Conservation (phyloP, 2,888 invertebrate species). For the Xylocampa areola region DNA sequence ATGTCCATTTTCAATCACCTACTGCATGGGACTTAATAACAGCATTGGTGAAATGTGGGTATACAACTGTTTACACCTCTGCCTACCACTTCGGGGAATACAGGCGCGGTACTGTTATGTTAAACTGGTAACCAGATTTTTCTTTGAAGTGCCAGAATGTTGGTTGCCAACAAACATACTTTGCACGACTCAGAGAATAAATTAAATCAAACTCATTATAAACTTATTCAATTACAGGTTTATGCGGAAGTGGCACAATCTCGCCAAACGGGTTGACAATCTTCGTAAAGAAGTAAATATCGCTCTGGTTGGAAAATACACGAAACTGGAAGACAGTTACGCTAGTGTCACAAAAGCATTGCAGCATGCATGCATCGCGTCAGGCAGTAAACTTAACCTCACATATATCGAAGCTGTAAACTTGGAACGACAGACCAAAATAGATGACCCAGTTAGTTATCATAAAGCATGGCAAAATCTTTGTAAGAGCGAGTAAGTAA, state of each 20-base stretch:
- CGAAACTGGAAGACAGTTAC: slow-evolving; percentile 98
- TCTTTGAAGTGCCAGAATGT: no score
- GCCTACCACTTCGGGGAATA: no score
- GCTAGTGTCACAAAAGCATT: slow-evolving; percentile 98
- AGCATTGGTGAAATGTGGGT: no score
- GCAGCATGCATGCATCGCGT: slow-evolving; percentile 96
- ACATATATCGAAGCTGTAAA: slow-evolving; percentile 97
- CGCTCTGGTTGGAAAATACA: slow-evolving; percentile 98
- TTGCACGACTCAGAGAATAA: not conserved
- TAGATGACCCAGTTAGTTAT: slow-evolving; percentile 94
- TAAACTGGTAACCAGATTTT: no score
- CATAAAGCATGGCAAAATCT: slow-evolving; percentile 98
- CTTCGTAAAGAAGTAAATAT: slow-evolving; percentile 96
- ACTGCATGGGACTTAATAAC: no score
- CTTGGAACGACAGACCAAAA: slow-evolving; percentile 93
- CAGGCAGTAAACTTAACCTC: slow-evolving; percentile 95
- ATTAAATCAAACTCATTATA: not conserved
- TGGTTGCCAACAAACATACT: not conserved
- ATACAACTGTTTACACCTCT: no score
- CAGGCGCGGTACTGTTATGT: no score
- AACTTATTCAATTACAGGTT: slow-evolving; percentile 84
- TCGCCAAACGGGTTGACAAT: slow-evolving; percentile 96
- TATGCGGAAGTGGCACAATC: slow-evolving; percentile 96
- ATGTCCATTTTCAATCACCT: no score
- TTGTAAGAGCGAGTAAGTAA: slow-evolving; percentile 94